These are phyloP conservation scores for Dyspetes luteomarginatus DNA, from an alignment of 2,888 invertebrate species.

Conservation along the genomic window DNA sequence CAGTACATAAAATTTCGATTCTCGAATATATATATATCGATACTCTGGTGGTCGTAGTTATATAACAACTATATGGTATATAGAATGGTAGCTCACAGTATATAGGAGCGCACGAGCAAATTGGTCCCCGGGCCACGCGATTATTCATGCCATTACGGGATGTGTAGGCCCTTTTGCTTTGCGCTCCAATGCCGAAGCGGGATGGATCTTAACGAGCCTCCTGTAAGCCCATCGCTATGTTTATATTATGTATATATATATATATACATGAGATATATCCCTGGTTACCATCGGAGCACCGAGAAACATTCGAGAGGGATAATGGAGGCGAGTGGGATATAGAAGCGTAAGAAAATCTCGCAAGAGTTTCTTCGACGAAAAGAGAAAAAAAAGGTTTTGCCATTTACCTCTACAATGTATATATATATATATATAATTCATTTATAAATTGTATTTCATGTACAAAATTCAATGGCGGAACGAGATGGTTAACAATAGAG, in stretches of 20 bases:
- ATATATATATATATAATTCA: conserved; percentile 62
- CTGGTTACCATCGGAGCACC: conserved; percentile 66
- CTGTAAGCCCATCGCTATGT: conserved; percentile 37
- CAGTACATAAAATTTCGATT: conserved; percentile 63
- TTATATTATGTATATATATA: conserved; percentile 33
- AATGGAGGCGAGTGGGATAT: conserved; percentile 53
- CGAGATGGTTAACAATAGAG: conserved; percentile 52
- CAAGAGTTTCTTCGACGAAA: conserved; percentile 21
- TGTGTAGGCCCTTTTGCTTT: conserved; percentile 67
- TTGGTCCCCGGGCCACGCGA: conserved; percentile 69
- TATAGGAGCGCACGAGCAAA: conserved; percentile 65
- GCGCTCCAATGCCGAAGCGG: conserved; percentile 63
- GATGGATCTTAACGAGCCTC: conserved; percentile 65
- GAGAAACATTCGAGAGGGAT: conserved; percentile 54
- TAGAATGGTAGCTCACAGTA: conserved; percentile 53
- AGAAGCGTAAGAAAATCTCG: conserved; percentile 60
- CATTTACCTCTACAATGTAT: too few species aligned
- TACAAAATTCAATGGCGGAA: conserved; percentile 49
- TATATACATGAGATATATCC: conserved; percentile 47
- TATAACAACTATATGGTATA: conserved; percentile 42
- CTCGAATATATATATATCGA: conserved; percentile 54
- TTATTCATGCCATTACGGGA: conserved; percentile 71
- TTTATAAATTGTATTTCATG: conserved; percentile 62
- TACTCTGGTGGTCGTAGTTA: conserved; percentile 64
- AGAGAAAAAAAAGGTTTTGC: conserved; percentile 55